Evolutionary conservation across 2,888 invertebrate genomes (phyloP), one percentile per base, ranked within the genome.

Genomic region (Polietes domitor): DNA sequence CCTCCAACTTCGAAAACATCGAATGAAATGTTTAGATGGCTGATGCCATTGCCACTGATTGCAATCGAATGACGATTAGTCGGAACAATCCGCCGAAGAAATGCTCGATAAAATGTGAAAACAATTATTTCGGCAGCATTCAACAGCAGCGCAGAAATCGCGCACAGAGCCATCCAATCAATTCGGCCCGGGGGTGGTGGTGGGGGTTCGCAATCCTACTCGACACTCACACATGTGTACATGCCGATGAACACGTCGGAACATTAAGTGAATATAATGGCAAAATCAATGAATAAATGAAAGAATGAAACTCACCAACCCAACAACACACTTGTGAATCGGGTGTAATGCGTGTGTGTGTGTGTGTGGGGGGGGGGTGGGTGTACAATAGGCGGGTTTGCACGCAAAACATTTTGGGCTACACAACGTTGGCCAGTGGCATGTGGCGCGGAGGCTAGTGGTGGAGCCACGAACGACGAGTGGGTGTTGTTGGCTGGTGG

Each of bases 361-460:
- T 28, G 12, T 76, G 24, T 37, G 24, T 21, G 6, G 55, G 3
- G 24, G 24, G 58, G 15, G 12, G 82, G 85, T 85, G 85, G 85
- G 87, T 86, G 17, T 26, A 61, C 19, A 55, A 37, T 10, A 6
- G 4, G 32, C 32, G 32, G 32, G 32, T 32, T 32, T 32, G 3
- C 15, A 12, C 15, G 47, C n/a, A 47, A 12, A 47, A 15, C 15
- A n/a, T n/a, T 47, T 47, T 47, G 15, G 7, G 15, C 47, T 47
- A n/a, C n/a, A 12, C 47, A 2, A n/a, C 12, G 12, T 2, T 26
- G 3, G 28, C 43, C 7, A 37, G 65, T 63, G 28, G 7, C n/a
- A 26, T 43, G 24, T 26, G 53, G 37, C 47, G 58, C 32, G 28
- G 24, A 24, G 41, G 24, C 24, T 0, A 6, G 28, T 76, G 53